These are phyloP conservation scores for Pedetes capensis DNA, from an alignment of 2,113 vertebrate genomes.

Conservation along the genomic window DNA sequence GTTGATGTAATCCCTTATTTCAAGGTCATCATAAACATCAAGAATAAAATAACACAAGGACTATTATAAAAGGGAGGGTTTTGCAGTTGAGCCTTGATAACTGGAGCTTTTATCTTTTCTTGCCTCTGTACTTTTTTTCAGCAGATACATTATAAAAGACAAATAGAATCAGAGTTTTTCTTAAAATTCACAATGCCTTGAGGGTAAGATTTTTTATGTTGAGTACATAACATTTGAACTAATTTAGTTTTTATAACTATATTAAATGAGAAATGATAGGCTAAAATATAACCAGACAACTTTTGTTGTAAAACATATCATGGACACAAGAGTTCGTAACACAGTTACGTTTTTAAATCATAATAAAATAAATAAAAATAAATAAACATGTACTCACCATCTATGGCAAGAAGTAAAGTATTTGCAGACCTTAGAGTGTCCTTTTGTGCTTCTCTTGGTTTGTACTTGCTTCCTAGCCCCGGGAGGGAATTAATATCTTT, in stretches of 20 bases:
- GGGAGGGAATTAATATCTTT: background rate
- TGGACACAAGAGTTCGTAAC: background rate
- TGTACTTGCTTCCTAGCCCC: background rate
- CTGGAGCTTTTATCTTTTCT: background rate
- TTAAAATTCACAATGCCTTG: slow-evolving; percentile 3
- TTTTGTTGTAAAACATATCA: background rate
- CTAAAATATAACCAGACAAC: background rate
- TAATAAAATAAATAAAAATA: background rate
- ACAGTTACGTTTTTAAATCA: background rate
- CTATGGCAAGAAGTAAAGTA: background rate
- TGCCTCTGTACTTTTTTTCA: background rate
- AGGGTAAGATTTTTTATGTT: background rate
- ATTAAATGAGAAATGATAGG: background rate
- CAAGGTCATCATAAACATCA: background rate
- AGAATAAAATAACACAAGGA: background rate
- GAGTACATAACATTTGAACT: background rate
- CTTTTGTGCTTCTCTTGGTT: background rate
- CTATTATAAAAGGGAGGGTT: background rate
- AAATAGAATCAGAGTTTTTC: slow-evolving; percentile 4
- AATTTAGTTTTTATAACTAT: background rate
- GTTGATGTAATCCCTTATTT: background rate
- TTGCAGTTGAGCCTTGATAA: background rate
- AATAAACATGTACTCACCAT: background rate
- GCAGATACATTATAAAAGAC: background rate
- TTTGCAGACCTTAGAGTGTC: background rate